Percentiles rank a stretch among this genome's conserved stretches.
Conservation (phyloP, 2,888 invertebrate genomes). For the Drosophila heteroneura region DNA sequence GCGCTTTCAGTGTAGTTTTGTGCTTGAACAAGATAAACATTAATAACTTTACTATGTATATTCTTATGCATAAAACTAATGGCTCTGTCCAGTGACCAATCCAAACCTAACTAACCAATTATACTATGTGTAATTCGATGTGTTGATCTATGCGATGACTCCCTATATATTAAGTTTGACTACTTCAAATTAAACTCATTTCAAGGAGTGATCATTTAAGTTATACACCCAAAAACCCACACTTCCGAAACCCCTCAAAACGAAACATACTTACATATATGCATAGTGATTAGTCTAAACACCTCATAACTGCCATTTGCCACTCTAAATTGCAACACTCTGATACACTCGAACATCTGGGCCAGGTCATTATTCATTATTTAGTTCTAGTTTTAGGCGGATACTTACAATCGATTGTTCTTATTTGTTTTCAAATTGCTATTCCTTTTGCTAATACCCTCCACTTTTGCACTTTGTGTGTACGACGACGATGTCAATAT, state of each 20-base stretch:
- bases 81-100: constrained; percentile 55
- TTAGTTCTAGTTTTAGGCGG: constrained; percentile 74
- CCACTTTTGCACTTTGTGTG: constrained; percentile 64
- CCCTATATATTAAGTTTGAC: constrained; percentile 42
- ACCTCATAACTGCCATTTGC: constrained; percentile 66
- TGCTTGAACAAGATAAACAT: constrained; percentile 13
- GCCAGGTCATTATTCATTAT: constrained; percentile 61
- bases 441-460: constrained; percentile 71
- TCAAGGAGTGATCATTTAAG: constrained; percentile 38
- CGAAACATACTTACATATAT: constrained; percentile 19
- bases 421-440: constrained; percentile 65
- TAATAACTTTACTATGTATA: constrained; percentile 21
- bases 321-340: constrained; percentile 53
- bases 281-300: constrained; percentile 55
- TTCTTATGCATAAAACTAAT: constrained; percentile 24
- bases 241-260: not conserved
- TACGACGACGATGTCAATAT: constrained; percentile 45
- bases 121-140: constrained; percentile 21
- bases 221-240: constrained; percentile 5
- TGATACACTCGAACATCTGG: constrained; percentile 49
- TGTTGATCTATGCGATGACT: constrained; percentile 27
- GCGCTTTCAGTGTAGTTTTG: constrained; percentile 48
- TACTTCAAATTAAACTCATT: constrained; percentile 35
- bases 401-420: constrained; percentile 71
- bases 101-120: constrained; percentile 26